Evolutionary conservation across 2,797 vertebrate genomes (phyloP), one percentile per base, ranked within the genome.

Genomic region (Xenops minutus): DNA sequence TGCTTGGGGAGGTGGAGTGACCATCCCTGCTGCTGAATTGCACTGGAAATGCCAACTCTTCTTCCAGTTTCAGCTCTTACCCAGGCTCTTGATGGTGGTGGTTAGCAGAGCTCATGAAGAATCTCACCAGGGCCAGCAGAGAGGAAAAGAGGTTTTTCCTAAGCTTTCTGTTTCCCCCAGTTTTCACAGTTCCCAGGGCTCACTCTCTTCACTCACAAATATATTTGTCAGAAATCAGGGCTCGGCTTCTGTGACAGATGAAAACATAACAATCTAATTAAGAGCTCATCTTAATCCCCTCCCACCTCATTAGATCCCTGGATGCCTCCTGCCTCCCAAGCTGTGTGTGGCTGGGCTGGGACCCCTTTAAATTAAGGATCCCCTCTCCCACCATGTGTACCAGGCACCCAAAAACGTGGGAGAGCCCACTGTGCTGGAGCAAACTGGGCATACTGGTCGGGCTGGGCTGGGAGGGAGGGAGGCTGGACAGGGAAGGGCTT

Each of bases 11-110:
- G 27, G 41, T 12, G 24, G 2, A 30, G 24, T 8, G 52, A 64
- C 36, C 18, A 8, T n/a, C 14, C 19, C 64, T 62, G 56, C n/a
- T 84, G 52, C 21, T 36, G 9, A 17, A 19, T 16, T 26, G 19
- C 1, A 0, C 19, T 55, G 74, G 49, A 41, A 74, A 43, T n/a
- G 21, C 5, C 46, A 13, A 0, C 7, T 27, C 8, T 8, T 55
- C 26, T 63, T 34, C 41, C 39, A 12, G 21, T 62, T 58, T 26
- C 11, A 39, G 37, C 15, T 30, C 23, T 49, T 26, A 18, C 8
- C 2, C 8, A 32, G 34, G 29, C 18, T 77, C 17, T 24, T n/a
- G 10, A 7, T 3, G 16, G 30, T 1, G 12, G 7, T 19, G n/a
- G 16, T 43, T 24, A 44, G 36, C n/a, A 71, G 73, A 64, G 64